These are phyloP conservation scores for Tinea semifulvella DNA, from an alignment of 2,888 invertebrate species.

Conservation along the genomic window DNA sequence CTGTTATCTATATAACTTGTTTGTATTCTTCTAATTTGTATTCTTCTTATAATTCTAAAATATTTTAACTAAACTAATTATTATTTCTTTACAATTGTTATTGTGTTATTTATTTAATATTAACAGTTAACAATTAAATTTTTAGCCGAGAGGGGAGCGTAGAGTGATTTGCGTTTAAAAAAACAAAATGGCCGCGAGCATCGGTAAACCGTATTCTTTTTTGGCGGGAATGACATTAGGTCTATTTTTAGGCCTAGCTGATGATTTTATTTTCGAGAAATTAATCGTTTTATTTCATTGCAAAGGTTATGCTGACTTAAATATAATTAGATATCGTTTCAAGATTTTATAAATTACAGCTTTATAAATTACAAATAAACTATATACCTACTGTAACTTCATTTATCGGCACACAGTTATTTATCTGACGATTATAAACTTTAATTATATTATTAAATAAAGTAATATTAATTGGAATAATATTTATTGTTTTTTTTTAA, in stretches of 20 bases:
- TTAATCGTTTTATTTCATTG: constrained; percentile 31
- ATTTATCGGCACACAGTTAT: too few relatives aligned
- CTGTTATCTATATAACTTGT: too few relatives aligned
- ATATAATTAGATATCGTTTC: too few relatives aligned
- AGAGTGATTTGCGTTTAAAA: constrained; percentile 31
- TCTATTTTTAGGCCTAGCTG: constrained; percentile 23
- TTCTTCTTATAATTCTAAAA: not conserved
- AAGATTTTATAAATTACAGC: too few relatives aligned
- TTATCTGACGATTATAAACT: too few relatives aligned
- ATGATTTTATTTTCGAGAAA: constrained; percentile 28
- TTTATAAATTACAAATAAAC: too few relatives aligned
- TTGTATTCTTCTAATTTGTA: constrained; percentile 11
- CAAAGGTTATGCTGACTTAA: not conserved
- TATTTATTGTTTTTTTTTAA: too few relatives aligned
- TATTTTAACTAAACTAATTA: constrained; percentile 5
- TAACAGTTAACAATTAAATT: constrained; percentile 57
- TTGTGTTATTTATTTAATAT: constrained; percentile 18
- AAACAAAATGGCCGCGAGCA: constrained; percentile 38
- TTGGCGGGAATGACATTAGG: constrained; percentile 40
- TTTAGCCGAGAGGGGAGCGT: constrained; percentile 64
- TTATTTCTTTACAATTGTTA: not conserved
- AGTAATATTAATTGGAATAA: too few relatives aligned
- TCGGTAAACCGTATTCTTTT: constrained; percentile 48
- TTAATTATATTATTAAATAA: too few relatives aligned
- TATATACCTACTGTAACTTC: too few relatives aligned